Base-by-base conservation (phyloP, 2,113 vertebrate species). In the Rallus limicola region DNA sequence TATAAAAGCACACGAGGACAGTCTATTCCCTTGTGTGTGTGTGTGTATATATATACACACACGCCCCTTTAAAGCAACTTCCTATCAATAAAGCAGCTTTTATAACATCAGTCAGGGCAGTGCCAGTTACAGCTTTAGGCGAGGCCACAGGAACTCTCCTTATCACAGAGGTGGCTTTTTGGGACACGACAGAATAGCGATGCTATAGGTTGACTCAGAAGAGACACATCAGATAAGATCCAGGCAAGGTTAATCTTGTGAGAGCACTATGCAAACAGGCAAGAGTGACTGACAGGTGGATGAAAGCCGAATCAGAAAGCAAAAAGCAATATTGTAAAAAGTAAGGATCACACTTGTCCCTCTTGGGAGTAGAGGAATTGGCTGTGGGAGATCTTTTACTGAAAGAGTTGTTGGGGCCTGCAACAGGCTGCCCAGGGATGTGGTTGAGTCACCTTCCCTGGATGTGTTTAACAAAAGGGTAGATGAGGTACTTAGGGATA, bases 251-350 rank as follows among this genome's bases (percentile, higher is more conserved):
- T 53, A 44, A 70, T 52, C 75, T 78, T 65, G 33, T 23, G 25
- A 23, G 21, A 80, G 20, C 68, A 19, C 24, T 69, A 56, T 78
- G 38, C 40, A 76, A 76, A 78, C 9, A 81, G 34, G 38, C n/a
- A 72, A 1, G 0, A 77, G 19, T 23, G 34, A 74, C 25, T 42
- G 44, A 42, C 0, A 1, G 7, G n/a, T 15, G 9, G 8, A 70
- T 88, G 24, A 71, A 82, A 75, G 12, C 8, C 9, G 16, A 76
- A 16, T 40, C 0, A 0, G n/a, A 95, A 74, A 78, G 23, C 48
- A 70, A 90, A 86, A 53, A 8, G 10, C 23, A 58, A 58, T 90
- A 28, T 15, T 70, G 62, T 0, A 18, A 25, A 42, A 86, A 52
- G 40, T 29, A 74, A 84, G 21, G 13, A 69, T 65, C 18, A 40